phyloP scores from a whole-genome alignment of 2,797 vertebrate genomes.

The Eurystomus glaucurus region DNA sequence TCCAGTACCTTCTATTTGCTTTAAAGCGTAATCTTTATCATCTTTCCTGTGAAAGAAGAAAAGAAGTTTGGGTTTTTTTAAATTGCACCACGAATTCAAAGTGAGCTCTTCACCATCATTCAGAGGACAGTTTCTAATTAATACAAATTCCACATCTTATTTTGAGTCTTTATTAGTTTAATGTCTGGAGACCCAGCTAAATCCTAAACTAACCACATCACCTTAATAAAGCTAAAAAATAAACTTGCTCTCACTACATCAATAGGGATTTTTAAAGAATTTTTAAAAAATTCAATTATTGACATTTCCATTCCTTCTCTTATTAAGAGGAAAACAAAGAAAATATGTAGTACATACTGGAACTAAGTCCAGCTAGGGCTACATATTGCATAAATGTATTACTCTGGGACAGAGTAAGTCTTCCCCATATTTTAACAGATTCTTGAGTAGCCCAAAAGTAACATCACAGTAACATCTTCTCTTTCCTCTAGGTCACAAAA shows the following conservation, averaged over 20 bases:
- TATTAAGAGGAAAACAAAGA: neutral
- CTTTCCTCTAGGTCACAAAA: neutral
- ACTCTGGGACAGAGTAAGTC: neutral
- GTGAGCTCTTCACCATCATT: neutral
- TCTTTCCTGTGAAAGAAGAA: conserved; percentile 92
- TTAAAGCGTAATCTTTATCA: conserved; percentile 99
- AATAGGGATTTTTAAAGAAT: neutral
- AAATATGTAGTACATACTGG: neutral
- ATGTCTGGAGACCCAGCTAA: neutral
- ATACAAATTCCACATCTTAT: neutral
- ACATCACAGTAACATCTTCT: neutral
- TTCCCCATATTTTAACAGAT: neutral
- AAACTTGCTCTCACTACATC: neutral
- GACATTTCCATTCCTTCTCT: neutral
- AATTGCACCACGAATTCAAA: conserved; percentile 19
- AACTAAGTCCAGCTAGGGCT: neutral
- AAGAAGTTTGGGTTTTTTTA: conserved; percentile 39
- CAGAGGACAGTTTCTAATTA: neutral
- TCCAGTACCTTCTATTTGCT: conserved; percentile 99
- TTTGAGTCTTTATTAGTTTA: neutral
- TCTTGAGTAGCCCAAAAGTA: neutral
- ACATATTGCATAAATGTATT: neutral
- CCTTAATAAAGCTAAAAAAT: neutral
- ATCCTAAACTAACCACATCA: rapidly evolving
- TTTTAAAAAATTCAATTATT: neutral